A percentile compares a stretch with the other conserved stretches of the same genome.
These are phyloP conservation scores for Colostygia pectinataria DNA, from an alignment of 2,888 invertebrate species.

Conservation along the genomic window DNA sequence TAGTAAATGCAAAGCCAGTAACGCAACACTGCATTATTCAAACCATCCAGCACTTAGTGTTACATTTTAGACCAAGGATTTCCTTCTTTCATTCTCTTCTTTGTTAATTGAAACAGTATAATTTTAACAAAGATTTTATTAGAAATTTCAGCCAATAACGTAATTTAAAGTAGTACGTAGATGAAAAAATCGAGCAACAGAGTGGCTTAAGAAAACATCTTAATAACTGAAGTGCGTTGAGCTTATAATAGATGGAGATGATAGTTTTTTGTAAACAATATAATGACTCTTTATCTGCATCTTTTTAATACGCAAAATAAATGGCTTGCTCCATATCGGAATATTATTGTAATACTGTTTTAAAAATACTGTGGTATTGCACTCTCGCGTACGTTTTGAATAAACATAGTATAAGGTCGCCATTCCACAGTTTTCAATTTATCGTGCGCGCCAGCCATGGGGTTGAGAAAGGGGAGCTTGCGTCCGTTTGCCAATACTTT, in stretches of 20 bases:
- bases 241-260: too few relatives aligned
- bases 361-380: not conserved
- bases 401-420: conserved; percentile 3
- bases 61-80: conserved; percentile 8
- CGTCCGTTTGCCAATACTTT: not conserved
- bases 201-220: too few relatives aligned
- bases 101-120: not conserved
- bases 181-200: too few relatives aligned
- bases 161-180: too few relatives aligned
- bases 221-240: too few relatives aligned
- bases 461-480: not conserved
- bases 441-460: conserved; percentile 7
- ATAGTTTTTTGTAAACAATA: too few relatives aligned
- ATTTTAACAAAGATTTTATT: too few relatives aligned
- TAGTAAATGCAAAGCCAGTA: conserved; percentile 10
- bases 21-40: conserved; percentile 21
- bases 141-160: too few relatives aligned
- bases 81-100: not conserved
- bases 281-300: too few relatives aligned
- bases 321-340: too few relatives aligned
- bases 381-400: conserved; percentile 15
- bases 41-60: conserved; percentile 1
- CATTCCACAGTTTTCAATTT: conserved; percentile 2
- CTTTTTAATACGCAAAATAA: too few relatives aligned
- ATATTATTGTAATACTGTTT: not conserved